Evolutionary conservation across 2,888 invertebrate genomes (phyloP), one percentile per base, ranked within the genome.

Genomic region (Macrophya annulata): DNA sequence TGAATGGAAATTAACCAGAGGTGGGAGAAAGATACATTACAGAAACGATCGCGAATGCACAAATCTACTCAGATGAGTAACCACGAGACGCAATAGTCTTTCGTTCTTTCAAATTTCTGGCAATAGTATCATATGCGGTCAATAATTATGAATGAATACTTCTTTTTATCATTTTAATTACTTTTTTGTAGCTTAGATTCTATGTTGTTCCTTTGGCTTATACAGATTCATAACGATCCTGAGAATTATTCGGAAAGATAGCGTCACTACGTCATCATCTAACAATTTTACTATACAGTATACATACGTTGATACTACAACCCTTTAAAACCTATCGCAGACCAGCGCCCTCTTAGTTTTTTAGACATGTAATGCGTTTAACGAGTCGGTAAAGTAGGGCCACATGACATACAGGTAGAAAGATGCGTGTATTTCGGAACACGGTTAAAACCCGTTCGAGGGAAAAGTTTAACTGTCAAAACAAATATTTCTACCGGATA

Each of bases 361-460:
- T 51, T 51, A 51, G 6, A 55, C 31, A 31, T 31, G 31, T n/a
- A 55, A 55, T n/a, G 55, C 55, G n/a, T 17, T 55, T n/a, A 6
- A n/a, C n/a, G 8, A 55, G 55, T 55, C n/a, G 55, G 55, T n/a
- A 55, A 55, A 1, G 55, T 31, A 31, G 31, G 31, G 31, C 31
- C 31, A 31, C 31, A 12, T 62, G 62, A 62, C 40, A 71, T 4
- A n/a, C 17, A 1, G 51, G 51, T 10, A 3, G 15, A 37, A 77
- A 77, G n/a, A 77, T 77, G 8, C 31, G 31, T 51, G 77, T 17
- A 55, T 77, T 77, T 77, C 37, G 31, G 51, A 77, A 77, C 77
- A 17, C 37, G 6, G 31, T n/a, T 37, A 71, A 40, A 71, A 4
- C 15, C 62, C 5, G 21, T 31, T 25, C 12, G 17, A 62, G 62